Percentiles rank a stretch among this genome's conserved stretches.
These are phyloP conservation scores for Acrossocheilus wenchowensis DNA, from an alignment of 2,797 vertebrate species.

Conservation along the genomic window DNA sequence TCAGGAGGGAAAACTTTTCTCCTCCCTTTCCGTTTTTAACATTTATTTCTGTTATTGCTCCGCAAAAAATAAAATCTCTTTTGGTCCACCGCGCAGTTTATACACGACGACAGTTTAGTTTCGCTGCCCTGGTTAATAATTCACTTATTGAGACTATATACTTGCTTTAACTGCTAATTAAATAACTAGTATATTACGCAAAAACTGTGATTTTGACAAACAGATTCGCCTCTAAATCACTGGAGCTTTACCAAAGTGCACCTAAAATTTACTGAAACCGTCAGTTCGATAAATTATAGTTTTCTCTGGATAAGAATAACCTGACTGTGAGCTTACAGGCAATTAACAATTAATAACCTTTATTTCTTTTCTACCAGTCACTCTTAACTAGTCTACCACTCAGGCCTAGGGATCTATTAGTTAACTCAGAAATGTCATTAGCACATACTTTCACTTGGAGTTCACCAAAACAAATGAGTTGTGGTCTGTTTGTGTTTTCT, in stretches of 20 bases:
- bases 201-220: background rate
- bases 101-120: slow-evolving; percentile 26
- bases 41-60: background rate
- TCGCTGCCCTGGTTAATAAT: slow-evolving; percentile 52
- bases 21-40: background rate
- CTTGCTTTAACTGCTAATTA: background rate
- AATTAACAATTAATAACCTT: background rate
- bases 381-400: too few species aligned
- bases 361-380: background rate
- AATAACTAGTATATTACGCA: slow-evolving; percentile 9
- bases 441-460: background rate
- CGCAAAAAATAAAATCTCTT: background rate
- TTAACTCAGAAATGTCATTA: background rate
- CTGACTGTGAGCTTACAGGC: background rate
- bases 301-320: background rate
- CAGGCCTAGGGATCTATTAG: too few species aligned
- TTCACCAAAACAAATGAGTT: background rate
- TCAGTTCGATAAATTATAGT: background rate
- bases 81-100: background rate
- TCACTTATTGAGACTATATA: slow-evolving; percentile 29
- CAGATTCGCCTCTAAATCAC: background rate
- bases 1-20: background rate
- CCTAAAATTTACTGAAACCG: background rate
- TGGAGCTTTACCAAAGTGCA: background rate
- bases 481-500: background rate